Conservation (phyloP, 1,140 invertebrate species). For the Drosophila arawakana region DNA sequence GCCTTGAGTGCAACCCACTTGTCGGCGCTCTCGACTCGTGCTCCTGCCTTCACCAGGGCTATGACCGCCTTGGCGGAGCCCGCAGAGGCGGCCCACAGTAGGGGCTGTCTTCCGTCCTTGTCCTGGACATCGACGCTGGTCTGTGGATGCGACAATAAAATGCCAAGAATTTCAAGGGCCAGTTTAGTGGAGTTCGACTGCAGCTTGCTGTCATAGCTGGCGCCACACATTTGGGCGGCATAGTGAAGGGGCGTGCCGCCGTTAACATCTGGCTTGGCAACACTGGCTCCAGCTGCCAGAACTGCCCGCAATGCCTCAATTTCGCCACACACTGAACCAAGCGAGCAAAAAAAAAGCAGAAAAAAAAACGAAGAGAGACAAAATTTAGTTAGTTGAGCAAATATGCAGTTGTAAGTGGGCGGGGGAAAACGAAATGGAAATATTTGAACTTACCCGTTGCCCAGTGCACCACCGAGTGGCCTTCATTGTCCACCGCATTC, state of each 20-base stretch:
- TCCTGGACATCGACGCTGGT: conserved; percentile 94
- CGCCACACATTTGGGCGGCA: conserved; percentile 97
- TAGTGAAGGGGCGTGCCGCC: conserved; percentile 98
- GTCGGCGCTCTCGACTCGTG: conserved; percentile 91
- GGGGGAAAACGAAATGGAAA: not conserved
- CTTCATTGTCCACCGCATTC: conserved; percentile 95
- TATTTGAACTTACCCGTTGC: conserved; percentile 92
- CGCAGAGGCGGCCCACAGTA: conserved; percentile 98
- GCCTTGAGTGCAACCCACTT: conserved; percentile 85
- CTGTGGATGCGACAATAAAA: conserved; percentile 91
- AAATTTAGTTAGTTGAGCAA: conserved; percentile 7
- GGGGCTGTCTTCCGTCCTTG: conserved; percentile 95
- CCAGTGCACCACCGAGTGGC: conserved; percentile 99
- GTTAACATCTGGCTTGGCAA: conserved; percentile 95
- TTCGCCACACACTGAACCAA: conserved; percentile 92
- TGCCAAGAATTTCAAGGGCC: conserved; percentile 92
- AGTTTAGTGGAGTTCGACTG: conserved; percentile 84
- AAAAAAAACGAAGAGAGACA: not conserved
- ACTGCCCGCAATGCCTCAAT: conserved; percentile 94
- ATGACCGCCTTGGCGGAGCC: conserved; percentile 96
- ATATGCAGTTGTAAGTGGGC: no score
- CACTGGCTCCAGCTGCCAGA: conserved; percentile 92
- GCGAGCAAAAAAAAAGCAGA: not conserved
- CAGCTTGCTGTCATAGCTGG: conserved; percentile 88
- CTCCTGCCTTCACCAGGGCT: conserved; percentile 93